These are phyloP conservation scores for Micropterix aruncella DNA, from an alignment of 2,888 invertebrate genomes.

Conservation along the genomic window DNA sequence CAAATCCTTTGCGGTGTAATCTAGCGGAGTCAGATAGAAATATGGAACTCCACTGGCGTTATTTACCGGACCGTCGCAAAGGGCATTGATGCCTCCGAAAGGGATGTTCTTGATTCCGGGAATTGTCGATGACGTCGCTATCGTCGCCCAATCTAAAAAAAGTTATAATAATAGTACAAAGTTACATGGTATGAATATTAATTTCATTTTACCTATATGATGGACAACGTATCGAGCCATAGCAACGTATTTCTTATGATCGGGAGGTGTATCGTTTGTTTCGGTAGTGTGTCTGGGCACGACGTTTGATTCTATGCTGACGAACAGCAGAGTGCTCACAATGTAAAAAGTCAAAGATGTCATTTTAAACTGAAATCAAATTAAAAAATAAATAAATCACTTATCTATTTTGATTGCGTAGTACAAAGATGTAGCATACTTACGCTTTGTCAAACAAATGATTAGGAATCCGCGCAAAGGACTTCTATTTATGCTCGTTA, in stretches of 20 bases:
- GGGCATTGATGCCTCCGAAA: slow-evolving; percentile 52
- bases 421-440: too few relatives aligned
- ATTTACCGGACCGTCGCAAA: slow-evolving; percentile 51
- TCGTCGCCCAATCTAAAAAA: slow-evolving; percentile 52
- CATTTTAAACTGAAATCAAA: too few relatives aligned
- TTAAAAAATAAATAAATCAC: too few relatives aligned
- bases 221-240: slow-evolving; percentile 64
- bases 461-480: too few relatives aligned
- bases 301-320: not conserved
- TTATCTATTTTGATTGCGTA: too few relatives aligned
- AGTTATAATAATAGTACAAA: slow-evolving; percentile 4
- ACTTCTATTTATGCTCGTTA: too few relatives aligned
- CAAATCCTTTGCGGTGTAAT: slow-evolving; percentile 53
- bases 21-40: slow-evolving; percentile 57
- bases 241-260: slow-evolving; percentile 42
- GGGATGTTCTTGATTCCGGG: slow-evolving; percentile 47
- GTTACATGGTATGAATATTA: not conserved
- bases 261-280: slow-evolving; percentile 42
- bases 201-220: slow-evolving; percentile 39
- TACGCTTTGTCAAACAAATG: too few relatives aligned
- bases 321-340: not conserved
- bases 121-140: slow-evolving; percentile 53
- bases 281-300: too few relatives aligned
- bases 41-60: slow-evolving; percentile 62
- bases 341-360: not conserved